Conservation (phyloP, 1,140 invertebrate genomes). For the Probaryconus sp. region DNA sequence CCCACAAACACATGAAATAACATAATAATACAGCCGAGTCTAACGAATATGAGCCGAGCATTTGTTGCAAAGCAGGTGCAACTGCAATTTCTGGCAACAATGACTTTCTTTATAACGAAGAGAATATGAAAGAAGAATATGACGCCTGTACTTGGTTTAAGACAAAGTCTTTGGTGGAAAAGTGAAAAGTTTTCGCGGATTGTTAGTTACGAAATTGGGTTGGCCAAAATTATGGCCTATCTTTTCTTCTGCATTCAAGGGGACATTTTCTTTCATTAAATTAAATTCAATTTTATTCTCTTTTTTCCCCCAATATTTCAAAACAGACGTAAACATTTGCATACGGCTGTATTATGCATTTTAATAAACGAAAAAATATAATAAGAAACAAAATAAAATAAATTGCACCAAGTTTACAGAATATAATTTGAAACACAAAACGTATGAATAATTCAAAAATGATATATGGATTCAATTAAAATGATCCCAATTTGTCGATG, state of each 20-base stretch:
- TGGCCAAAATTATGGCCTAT: slow-evolving; percentile 12
- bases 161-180: background rate
- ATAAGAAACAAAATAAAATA: no score
- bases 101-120: slow-evolving; percentile 51
- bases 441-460: slow-evolving; percentile 13
- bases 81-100: slow-evolving; percentile 47
- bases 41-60: slow-evolving; percentile 43
- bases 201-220: slow-evolving; percentile 36
- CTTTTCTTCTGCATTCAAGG: no score
- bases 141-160: slow-evolving; percentile 23
- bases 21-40: slow-evolving; percentile 20
- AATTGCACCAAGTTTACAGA: no score
- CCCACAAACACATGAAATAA: slow-evolving; percentile 13
- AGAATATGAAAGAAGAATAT: slow-evolving; percentile 32
- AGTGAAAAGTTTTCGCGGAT: background rate
- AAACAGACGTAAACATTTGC: no score
- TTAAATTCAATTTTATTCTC: no score
- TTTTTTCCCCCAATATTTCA: no score
- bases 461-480: slow-evolving; percentile 37
- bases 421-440: no score
- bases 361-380: no score
- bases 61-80: slow-evolving; percentile 39
- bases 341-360: no score
- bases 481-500: slow-evolving; percentile 33
- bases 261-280: slow-evolving; percentile 11